A percentile compares a stretch with the other conserved stretches of the same genome.
phyloP scores from a whole-genome alignment of 2,888 invertebrate species.

The Heliconius sara region DNA sequence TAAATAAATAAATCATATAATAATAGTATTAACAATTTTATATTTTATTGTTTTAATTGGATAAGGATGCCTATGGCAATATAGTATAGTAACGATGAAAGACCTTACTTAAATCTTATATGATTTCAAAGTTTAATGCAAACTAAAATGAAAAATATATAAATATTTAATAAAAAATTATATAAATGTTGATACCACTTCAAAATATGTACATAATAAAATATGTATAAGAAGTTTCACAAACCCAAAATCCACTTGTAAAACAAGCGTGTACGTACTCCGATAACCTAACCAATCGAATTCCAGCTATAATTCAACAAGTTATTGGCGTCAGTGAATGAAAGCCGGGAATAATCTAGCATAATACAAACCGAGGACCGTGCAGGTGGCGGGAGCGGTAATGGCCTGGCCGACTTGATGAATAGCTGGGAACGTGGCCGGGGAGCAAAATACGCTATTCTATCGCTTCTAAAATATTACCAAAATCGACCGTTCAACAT shows the following conservation, averaged over 20 bases:
- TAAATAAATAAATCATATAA: no score
- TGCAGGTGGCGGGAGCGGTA: slow-evolving; percentile 77
- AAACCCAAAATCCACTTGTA: slow-evolving; percentile 31
- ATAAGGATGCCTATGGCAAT: neutral
- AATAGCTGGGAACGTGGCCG: slow-evolving; percentile 76
- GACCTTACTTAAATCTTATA: neutral
- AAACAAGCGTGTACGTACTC: slow-evolving; percentile 38
- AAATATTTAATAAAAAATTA: neutral
- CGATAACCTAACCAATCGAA: slow-evolving; percentile 49
- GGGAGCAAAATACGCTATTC: slow-evolving; percentile 75
- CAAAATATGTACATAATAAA: neutral
- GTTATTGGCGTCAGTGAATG: slow-evolving; percentile 68
- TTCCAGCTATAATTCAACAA: slow-evolving; percentile 59
- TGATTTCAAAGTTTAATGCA: neutral
- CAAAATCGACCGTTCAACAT: slow-evolving; percentile 77
- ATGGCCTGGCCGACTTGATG: slow-evolving; percentile 78
- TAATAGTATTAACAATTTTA: no score
- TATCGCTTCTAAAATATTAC: slow-evolving; percentile 76
- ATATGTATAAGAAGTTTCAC: neutral
- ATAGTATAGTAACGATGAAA: neutral
- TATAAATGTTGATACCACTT: no score
- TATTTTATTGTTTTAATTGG: neutral
- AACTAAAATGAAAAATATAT: neutral
- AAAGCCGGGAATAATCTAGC: slow-evolving; percentile 69
- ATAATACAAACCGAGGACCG: slow-evolving; percentile 73